phyloP scores from a whole-genome alignment of 2,888 invertebrate genomes.

The Hypena proboscidalis region DNA sequence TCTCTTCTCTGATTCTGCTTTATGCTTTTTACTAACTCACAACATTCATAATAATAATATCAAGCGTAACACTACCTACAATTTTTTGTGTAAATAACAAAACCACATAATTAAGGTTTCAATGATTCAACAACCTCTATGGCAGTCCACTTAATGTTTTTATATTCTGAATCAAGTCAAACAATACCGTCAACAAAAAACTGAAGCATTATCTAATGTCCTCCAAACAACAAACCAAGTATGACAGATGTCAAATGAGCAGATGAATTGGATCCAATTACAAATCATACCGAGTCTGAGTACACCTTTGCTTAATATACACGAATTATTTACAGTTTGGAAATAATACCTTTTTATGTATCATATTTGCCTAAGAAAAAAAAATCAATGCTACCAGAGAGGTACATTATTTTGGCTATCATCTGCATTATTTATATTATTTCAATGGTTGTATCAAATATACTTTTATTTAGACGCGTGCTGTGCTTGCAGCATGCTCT shows the following conservation, averaged over 20 bases:
- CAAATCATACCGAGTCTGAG: conserved; percentile 4
- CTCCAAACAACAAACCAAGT: conserved; percentile 1
- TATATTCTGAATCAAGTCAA: conserved; percentile 5
- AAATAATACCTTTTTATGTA: too few species aligned
- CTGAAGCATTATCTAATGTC: conserved; percentile 2
- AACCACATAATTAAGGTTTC: conserved; percentile 3
- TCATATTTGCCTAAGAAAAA: too few species aligned
- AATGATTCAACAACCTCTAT: conserved; percentile 7
- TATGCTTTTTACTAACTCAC: too few species aligned
- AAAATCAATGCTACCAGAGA: too few species aligned
- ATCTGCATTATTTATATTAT: too few species aligned
- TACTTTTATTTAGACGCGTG: too few species aligned
- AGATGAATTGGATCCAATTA: conserved; percentile 7
- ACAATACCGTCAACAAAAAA: conserved; percentile 3
- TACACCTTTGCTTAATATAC: conserved; percentile 2
- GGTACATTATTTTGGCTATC: too few species aligned
- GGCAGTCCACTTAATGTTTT: conserved; percentile 4
- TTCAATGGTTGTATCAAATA: too few species aligned
- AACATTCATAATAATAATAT: too few species aligned
- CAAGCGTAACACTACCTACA: too few species aligned
- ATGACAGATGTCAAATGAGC: conserved; percentile 8
- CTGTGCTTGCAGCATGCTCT: too few species aligned
- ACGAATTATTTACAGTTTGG: conserved; percentile 2
- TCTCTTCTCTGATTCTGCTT: too few species aligned
- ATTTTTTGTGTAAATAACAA: not conserved